These are phyloP conservation scores for Synanthedon formicaeformis DNA, from an alignment of 2,888 invertebrate genomes.

Conservation along the genomic window DNA sequence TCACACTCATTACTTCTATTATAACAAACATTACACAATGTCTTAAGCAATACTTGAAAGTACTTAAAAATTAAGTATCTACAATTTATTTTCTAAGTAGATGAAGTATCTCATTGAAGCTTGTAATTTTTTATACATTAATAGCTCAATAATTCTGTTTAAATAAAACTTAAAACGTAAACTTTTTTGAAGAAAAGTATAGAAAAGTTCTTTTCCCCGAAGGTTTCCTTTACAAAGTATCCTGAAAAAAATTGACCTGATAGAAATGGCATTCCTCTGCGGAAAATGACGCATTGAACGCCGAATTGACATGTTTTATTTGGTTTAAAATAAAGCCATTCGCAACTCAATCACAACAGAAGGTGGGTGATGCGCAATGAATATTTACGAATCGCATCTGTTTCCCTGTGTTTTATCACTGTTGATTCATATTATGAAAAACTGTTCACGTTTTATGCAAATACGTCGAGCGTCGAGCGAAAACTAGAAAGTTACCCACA, in stretches of 20 bases:
- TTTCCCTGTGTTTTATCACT: slow-evolving; percentile 46
- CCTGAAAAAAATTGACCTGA: not conserved
- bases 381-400: slow-evolving; percentile 51
- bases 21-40: too few species aligned
- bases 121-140: too few species aligned
- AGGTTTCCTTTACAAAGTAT: not conserved
- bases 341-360: slow-evolving; percentile 37
- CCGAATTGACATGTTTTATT: slow-evolving; percentile 23
- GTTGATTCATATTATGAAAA: slow-evolving; percentile 51
- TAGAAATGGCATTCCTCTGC: not conserved
- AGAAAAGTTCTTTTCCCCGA: too few species aligned
- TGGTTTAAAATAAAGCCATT: slow-evolving; percentile 49
- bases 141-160: too few species aligned
- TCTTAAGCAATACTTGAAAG: too few species aligned
- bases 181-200: too few species aligned
- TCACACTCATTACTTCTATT: too few species aligned
- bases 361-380: slow-evolving; percentile 33
- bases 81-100: too few species aligned
- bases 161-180: too few species aligned
- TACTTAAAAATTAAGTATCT: too few species aligned
- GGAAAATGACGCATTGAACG: not conserved
- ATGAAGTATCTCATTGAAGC: too few species aligned
- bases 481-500: slow-evolving; percentile 68
- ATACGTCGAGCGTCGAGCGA: slow-evolving; percentile 58
- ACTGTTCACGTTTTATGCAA: slow-evolving; percentile 69